phyloP scores from a whole-genome alignment of 2,113 vertebrate genomes.

The Maylandia zebra region DNA sequence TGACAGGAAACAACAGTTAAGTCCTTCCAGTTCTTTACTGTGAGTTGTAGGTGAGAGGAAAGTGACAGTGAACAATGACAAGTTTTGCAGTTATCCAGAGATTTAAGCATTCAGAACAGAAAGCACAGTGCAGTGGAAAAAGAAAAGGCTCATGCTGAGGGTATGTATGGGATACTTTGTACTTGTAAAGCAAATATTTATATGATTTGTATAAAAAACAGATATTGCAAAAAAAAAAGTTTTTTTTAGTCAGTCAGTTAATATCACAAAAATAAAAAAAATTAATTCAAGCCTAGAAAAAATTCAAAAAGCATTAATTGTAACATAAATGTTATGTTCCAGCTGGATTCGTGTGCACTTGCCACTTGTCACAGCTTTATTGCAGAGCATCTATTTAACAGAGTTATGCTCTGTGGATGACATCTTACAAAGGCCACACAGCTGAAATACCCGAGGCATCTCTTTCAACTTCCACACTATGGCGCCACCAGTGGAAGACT shows the following conservation, averaged over 20 bases:
- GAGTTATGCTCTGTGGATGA: neutral
- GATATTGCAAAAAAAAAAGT: neutral
- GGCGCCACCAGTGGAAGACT: neutral
- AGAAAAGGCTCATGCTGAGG: neutral
- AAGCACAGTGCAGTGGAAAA: neutral
- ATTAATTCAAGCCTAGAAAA: neutral
- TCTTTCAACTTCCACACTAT: neutral
- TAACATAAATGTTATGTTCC: neutral
- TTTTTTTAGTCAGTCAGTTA: neutral
- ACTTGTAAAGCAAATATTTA: neutral
- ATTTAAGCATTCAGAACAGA: neutral
- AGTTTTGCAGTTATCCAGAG: neutral
- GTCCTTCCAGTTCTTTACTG: neutral
- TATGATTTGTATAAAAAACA: neutral
- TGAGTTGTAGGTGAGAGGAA: neutral
- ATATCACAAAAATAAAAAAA: neutral
- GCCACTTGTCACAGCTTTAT: neutral
- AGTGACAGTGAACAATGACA: neutral
- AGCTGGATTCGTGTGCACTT: neutral
- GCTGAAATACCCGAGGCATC: neutral
- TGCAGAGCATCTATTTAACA: neutral
- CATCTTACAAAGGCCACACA: neutral
- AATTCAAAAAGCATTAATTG: neutral
- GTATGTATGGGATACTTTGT: neutral
- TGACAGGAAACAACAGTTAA: neutral